These are phyloP conservation scores for Lithosia quadra DNA, from an alignment of 2,888 invertebrate genomes.

Conservation along the genomic window DNA sequence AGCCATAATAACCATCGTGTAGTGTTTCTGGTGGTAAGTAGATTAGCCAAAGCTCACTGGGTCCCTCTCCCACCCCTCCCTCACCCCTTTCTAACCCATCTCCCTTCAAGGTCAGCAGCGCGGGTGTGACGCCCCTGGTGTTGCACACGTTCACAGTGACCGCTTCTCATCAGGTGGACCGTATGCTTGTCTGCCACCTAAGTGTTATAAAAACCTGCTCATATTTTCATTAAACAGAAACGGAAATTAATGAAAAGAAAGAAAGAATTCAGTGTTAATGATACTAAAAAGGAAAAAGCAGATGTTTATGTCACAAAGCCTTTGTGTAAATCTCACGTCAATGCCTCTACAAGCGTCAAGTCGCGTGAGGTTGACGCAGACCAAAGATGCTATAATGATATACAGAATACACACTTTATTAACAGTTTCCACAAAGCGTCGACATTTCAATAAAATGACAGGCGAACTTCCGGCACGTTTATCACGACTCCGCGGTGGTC, in stretches of 20 bases:
- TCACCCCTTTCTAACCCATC: no score
- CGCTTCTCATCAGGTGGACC: no score
- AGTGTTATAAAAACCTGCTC: no score
- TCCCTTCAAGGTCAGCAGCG: no score
- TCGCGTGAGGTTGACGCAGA: slow-evolving; percentile 36
- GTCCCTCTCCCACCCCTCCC: no score
- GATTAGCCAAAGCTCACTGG: no score
- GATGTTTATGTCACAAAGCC: slow-evolving; percentile 31
- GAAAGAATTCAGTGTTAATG: neutral
- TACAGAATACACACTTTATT: slow-evolving; percentile 53
- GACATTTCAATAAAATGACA: slow-evolving; percentile 66
- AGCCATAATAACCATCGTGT: no score
- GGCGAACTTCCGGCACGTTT: slow-evolving; percentile 71
- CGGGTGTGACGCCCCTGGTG: no score
- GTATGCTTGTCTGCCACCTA: no score
- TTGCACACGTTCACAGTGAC: no score
- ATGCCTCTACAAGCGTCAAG: slow-evolving; percentile 11
- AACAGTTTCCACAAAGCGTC: slow-evolving; percentile 65
- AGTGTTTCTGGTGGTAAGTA: no score
- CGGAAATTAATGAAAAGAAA: neutral
- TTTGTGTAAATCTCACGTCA: slow-evolving; percentile 30
- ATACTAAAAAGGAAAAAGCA: slow-evolving; percentile 25
- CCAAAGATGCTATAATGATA: slow-evolving; percentile 46
- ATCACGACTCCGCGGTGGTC: slow-evolving; percentile 73
- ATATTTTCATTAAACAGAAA: neutral